These are phyloP conservation scores for Odontothrips loti DNA, from an alignment of 2,888 invertebrate species.

Conservation along the genomic window DNA sequence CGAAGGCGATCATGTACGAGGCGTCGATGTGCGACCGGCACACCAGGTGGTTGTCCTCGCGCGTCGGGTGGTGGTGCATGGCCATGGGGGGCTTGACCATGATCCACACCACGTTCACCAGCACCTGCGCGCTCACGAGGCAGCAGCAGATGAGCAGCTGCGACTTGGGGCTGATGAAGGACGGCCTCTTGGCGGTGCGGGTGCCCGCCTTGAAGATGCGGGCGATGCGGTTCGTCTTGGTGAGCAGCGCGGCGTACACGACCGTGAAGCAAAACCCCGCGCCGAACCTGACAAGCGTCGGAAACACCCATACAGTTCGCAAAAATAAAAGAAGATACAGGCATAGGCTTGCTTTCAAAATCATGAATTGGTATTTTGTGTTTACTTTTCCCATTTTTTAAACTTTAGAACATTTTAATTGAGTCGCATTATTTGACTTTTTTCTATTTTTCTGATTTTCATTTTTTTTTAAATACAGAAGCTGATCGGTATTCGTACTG, in stretches of 20 bases:
- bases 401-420: no score
- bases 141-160: conserved; percentile 85
- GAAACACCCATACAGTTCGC: neutral
- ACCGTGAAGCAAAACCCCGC: conserved; percentile 95
- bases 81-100: conserved; percentile 84
- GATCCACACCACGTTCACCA: conserved; percentile 90
- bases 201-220: conserved; percentile 96
- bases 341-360: no score
- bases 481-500: conserved; percentile 39
- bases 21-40: conserved; percentile 90
- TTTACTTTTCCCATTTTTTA: no score
- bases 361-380: no score
- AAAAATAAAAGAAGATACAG: no score
- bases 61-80: conserved; percentile 83
- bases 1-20: conserved; percentile 90
- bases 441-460: neutral
- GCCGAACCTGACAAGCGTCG: conserved; percentile 64
- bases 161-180: conserved; percentile 87
- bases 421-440: no score
- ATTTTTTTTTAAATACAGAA: neutral
- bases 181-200: conserved; percentile 87
- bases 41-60: conserved; percentile 88
- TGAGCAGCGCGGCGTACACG: conserved; percentile 92
- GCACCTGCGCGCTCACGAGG: conserved; percentile 82
- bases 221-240: conserved; percentile 96